Evolutionary conservation across 1,140 invertebrate genomes (phyloP), one percentile per base, ranked within the genome.

Genomic region (Mercenaria mercenaria): DNA sequence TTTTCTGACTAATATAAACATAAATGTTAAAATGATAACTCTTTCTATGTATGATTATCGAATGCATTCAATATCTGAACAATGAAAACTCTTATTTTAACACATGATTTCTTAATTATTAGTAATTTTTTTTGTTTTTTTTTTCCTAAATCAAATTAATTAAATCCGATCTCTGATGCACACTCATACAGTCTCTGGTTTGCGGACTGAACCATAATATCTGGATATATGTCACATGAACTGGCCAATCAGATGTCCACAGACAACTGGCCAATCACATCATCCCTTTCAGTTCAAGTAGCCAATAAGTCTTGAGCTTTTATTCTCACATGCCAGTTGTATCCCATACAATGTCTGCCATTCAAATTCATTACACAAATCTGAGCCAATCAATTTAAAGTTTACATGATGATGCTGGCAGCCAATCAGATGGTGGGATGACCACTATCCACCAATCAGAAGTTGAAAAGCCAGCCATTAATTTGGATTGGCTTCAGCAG

Each of bases 401-500:
- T 72, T 72, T 39, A 39, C 67, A 72, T 72, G 18, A 41, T 41
- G 37, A 41, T 39, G 15, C 34, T 37, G 37, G 18, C 67, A 72
- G 67, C 67, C 67, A 72, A 39, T 72, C 34, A 72, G 37, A 72
- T 72, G 32, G 32, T 26, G 39, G 37, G 15, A 72, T 72, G 23
- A 72, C 15, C n/a, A 61, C 47, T 61, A 41, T 82, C 41, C 56
- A 82, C 76, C 56, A 64, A 82, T 82, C 56, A 82, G 11, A 82
- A 82, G 6, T 56, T 23, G 41, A n/a, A 82, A 34, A 67, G 52
- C 56, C 37, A 39, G 52, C n/a, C 41, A n/a, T 39, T 3, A 8
- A 67, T 32, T 50, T 69, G 59, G 26, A 41, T 72, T 34, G 61
- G 41, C 20, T 26, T 87, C 74, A 87, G 85, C 72, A 87, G 76